Evolutionary conservation across 1,140 invertebrate species (phyloP), one percentile per base, ranked within the genome.

Genomic region (Penaeus chinensis): DNA sequence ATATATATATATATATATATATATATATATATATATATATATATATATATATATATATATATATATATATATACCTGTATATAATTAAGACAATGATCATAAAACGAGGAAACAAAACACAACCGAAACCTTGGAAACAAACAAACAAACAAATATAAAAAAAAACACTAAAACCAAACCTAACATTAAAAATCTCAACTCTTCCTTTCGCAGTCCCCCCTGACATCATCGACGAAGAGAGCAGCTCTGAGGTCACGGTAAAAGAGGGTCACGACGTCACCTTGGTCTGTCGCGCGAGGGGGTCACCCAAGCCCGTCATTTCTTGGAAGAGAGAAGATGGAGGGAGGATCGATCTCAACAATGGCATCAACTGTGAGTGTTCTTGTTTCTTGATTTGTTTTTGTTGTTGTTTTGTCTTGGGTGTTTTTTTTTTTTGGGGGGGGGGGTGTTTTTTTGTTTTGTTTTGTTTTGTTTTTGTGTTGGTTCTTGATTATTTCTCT

Each of bases 281-380:
- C 0, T 90, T 94, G 84, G 91, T 91, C 1, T 94, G 94, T 91
- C 91, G 91, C n/a, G 94, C 94, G 4, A 91, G 91, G 0, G 94
- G 94, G 0, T 92, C 92, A 79, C 94, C 94, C 4, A 90, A 89
- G 37, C 93, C 93, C 4, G 91, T 84, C 24, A 92, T 94, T 11
- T 91, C 91, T 10, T 94, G 93, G 93, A 92, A 92, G 85, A 92
- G 92, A 76, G 91, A 92, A 80, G 92, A 93, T 78, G 90, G 90
- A 1, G 81, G 82, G 22, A 85, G 82, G 78, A 90, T 91, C n/a
- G 82, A 89, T 47, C 62, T 90, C 18, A 84, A 79, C 84, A 91
- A 91, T 65, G 89, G 89, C 10, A 90, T 90, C 24, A 90, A 90
- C 47, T 69, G 89, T 90, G 42, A 88, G 86, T 82, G 24, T 18